Evolutionary conservation across 2,888 invertebrate species (phyloP), one percentile per base, ranked within the genome.

Genomic region (Sisyra nigra): DNA sequence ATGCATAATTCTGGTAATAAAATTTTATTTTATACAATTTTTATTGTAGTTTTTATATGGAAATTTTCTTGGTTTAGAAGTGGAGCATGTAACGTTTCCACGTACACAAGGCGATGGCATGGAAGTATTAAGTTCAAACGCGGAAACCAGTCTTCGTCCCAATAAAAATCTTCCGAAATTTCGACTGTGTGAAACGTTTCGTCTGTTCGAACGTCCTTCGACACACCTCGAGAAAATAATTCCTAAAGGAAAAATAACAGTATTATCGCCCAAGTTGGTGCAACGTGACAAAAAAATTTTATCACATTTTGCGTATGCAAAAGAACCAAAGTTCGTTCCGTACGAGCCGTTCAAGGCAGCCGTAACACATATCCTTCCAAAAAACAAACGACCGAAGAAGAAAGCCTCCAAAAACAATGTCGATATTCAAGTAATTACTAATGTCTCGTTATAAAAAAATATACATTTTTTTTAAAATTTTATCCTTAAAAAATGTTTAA

Each of bases 291-390:
- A 70, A 50, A 74, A 71, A 52, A 67, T 67, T 40, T 65, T 67
- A 11, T 65, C 63, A 34, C 65, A 66, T 47, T 61, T 69, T 40
- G 60, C 72, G 9, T 78, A 76, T 54, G 61, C 63, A 1, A 69
- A 71, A 53, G 79, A 80, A 50, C 85, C 87, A 0, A 87, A 82
- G 56, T 89, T 88, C 60, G 74, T 91, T 30, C 89, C 89, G 0
- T 87, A 84, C 51, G 89, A 91, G 55, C 89, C 89, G 0, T 89
- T 88, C 55, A 78, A 86, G 54, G 86, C 79, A 11, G 87, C 88
- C 40, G 80, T 86, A 0, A 81, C 79, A 55, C 83, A 85, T 6
- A 83, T 88, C 47, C 66, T 78, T 14, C 72, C 78, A 0, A 61
- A 61, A 47, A 58, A 67, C 47, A 61, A 52, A 42, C 65, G 62